These are phyloP conservation scores for Pteromalus puparum DNA, from an alignment of 1,140 invertebrate genomes.

Conservation along the genomic window DNA sequence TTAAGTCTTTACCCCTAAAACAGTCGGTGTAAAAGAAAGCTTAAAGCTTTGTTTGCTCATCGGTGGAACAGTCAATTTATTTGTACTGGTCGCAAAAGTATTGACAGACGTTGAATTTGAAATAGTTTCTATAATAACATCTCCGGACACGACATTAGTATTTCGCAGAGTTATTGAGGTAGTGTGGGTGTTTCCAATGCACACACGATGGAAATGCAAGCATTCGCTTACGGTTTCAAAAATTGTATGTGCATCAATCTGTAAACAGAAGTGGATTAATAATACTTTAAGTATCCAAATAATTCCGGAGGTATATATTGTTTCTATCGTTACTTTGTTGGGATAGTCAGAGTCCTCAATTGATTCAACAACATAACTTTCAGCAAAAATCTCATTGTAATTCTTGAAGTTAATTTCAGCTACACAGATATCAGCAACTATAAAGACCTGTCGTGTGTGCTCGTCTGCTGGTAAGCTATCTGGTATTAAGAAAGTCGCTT, in stretches of 20 bases:
- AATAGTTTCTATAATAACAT: slow-evolving; percentile 57
- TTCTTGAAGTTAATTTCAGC: slow-evolving; percentile 63
- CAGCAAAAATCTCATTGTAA: slow-evolving; percentile 61
- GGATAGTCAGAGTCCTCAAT: slow-evolving; percentile 59
- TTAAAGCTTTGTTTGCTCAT: slow-evolving; percentile 59
- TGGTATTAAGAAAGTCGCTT: slow-evolving; percentile 19
- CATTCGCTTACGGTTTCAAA: background rate
- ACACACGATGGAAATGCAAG: slow-evolving; percentile 26
- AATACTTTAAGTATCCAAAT: background rate
- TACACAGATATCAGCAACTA: slow-evolving; percentile 56
- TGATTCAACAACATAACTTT: slow-evolving; percentile 61
- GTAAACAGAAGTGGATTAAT: background rate
- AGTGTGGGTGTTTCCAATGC: background rate
- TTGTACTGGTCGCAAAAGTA: slow-evolving; percentile 58
- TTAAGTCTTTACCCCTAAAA: slow-evolving; percentile 57
- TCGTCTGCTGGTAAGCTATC: background rate
- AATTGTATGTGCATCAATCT: slow-evolving; percentile 25
- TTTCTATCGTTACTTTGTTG: slow-evolving; percentile 54
- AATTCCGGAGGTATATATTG: background rate
- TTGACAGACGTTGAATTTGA: slow-evolving; percentile 16
- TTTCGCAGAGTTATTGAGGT: background rate
- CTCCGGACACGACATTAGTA: background rate
- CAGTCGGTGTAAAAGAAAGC: slow-evolving; percentile 59
- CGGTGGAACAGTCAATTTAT: slow-evolving; percentile 55
- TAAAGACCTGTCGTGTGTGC: slow-evolving; percentile 43